A percentile compares a stretch with the other conserved stretches of the same genome.
These are phyloP conservation scores for Megaptera novaeangliae DNA, from an alignment of 2,113 vertebrate genomes.

Conservation along the genomic window DNA sequence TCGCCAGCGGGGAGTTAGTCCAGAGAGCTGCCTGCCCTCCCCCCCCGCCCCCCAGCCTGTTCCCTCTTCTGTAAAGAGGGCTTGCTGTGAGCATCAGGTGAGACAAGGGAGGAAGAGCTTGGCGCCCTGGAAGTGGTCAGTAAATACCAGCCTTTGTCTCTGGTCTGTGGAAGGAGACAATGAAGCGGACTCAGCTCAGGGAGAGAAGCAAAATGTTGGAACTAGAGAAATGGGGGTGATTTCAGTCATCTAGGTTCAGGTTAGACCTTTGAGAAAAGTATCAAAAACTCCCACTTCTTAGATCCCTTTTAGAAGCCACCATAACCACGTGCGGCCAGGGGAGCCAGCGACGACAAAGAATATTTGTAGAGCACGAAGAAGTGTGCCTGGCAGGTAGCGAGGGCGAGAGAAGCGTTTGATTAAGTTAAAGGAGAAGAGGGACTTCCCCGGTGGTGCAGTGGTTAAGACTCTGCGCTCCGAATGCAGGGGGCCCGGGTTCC, in stretches of 20 bases:
- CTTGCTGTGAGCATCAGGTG: not conserved
- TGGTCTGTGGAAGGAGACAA: not conserved
- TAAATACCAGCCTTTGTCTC: not conserved
- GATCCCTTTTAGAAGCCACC: not conserved
- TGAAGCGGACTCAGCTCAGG: too few relatives aligned
- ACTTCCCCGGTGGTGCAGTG: too few relatives aligned
- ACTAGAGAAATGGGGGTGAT: not conserved
- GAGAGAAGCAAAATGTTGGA: not conserved
- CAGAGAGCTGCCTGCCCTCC: not conserved
- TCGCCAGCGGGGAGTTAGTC: not conserved
- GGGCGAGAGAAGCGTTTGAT: not conserved
- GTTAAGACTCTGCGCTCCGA: too few relatives aligned
- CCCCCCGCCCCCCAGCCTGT: too few relatives aligned
- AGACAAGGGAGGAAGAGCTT: not conserved
- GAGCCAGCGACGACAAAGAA: not conserved
- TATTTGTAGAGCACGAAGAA: not conserved
- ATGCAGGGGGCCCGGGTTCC: too few relatives aligned
- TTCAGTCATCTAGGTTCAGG: not conserved
- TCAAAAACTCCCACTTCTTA: not conserved
- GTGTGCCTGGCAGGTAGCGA: not conserved
- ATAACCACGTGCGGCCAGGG: not conserved
- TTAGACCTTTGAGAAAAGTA: not conserved
- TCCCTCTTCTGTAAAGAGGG: not conserved
- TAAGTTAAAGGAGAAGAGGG: not conserved
- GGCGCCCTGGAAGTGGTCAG: not conserved